Conservation (phyloP, 2,888 invertebrate genomes). For the Tipula confusa region DNA sequence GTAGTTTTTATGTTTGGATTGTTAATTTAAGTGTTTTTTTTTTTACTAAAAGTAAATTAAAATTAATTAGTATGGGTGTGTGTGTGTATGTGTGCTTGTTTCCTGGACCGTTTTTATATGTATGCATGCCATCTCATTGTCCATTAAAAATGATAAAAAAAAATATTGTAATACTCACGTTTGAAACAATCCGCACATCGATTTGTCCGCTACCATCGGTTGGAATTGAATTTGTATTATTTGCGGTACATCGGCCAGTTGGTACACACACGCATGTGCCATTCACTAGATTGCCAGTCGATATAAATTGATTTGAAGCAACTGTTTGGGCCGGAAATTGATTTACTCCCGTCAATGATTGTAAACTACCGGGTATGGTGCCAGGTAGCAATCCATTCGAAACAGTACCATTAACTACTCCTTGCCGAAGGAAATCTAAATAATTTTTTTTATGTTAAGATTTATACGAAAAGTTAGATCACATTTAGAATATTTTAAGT, state of each 20-base stretch:
- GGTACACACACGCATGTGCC: constrained; percentile 46
- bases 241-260: constrained; percentile 43
- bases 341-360: not conserved
- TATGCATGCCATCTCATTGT: too few relatives aligned
- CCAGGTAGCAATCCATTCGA: not conserved
- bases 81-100: not conserved
- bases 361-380: not conserved
- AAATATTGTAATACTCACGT: constrained; percentile 49
- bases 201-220: constrained; percentile 56
- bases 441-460: not conserved
- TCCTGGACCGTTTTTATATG: too few relatives aligned
- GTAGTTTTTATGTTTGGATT: not conserved
- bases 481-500: not conserved
- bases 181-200: constrained; percentile 59
- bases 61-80: not conserved
- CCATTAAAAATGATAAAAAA: too few relatives aligned
- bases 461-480: not conserved
- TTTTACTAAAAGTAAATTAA: constrained; percentile 26
- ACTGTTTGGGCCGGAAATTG: not conserved
- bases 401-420: not conserved
- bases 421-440: not conserved
- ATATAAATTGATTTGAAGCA: not conserved
- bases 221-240: constrained; percentile 35
- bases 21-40: not conserved
- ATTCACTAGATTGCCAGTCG: not conserved